Percentiles rank a stretch among this genome's conserved stretches.
These are phyloP conservation scores for Penaeus indicus DNA, from an alignment of 1,140 invertebrate genomes.

Conservation along the genomic window DNA sequence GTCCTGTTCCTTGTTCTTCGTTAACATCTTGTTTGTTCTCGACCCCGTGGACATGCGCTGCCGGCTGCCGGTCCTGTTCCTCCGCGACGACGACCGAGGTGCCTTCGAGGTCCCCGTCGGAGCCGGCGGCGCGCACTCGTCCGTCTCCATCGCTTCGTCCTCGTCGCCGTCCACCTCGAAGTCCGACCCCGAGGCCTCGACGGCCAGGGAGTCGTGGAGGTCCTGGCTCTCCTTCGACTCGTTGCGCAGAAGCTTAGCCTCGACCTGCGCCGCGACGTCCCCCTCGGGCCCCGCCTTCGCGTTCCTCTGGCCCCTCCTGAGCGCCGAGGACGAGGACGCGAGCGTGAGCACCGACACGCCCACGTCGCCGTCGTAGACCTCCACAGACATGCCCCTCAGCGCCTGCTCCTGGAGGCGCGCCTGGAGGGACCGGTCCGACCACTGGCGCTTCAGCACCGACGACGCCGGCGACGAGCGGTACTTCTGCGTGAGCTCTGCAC, in stretches of 20 bases:
- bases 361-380: constrained; percentile 1
- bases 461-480: not conserved
- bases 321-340: not conserved
- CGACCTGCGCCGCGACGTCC: no score
- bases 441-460: not conserved
- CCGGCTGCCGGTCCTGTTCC: no score
- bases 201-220: not conserved
- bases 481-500: not conserved
- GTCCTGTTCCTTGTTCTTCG: no score
- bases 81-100: no score
- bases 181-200: not conserved
- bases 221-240: not conserved
- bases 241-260: not conserved
- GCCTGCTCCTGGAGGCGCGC: not conserved
- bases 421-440: not conserved
- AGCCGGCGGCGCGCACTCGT: not conserved
- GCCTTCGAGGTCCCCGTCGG: no score
- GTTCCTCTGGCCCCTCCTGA: no score
- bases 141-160: not conserved
- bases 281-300: no score
- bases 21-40: no score
- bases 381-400: not conserved
- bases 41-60: no score
- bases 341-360: not conserved
- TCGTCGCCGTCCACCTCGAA: not conserved